Evolutionary conservation across 2,113 vertebrate species (phyloP), one percentile per base, ranked within the genome.

Genomic region (Caranx ignobilis): DNA sequence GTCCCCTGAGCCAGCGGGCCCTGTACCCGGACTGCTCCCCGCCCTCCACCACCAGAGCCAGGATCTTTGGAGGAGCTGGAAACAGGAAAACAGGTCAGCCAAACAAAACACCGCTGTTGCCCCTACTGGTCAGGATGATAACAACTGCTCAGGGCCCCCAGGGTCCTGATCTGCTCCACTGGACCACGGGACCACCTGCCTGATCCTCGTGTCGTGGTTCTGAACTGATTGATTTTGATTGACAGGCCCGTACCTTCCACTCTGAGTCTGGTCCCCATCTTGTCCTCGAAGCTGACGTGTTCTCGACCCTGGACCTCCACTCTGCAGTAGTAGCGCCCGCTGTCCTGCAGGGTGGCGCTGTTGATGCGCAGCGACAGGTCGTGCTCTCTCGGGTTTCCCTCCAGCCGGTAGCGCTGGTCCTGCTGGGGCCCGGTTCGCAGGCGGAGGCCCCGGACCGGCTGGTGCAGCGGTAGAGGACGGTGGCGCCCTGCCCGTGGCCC

Each of bases 351-450:
- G 76, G 91, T 86, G 72, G 95, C 92, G 55, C 94, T 94, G 90
- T 94, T 96, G 15, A 99, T 94, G 61, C 96, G 94, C 89, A 99
- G 94, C 0, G 97, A 97, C 73, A 99, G 94, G 92, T 98, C 97
- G 71, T 96, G 96, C 71, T 96, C 88, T 13, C 90, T 60, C 0
- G n/a, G n/a, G 87, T 97, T 97, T 1, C 98, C 98, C 32, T 97
- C 95, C 85, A 99, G 94, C 0, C 95, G 95, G 93, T 96, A 98
- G 37, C 96, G 96, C 87, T 94, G 96, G 87, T 96, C 97, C 92
- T 95, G 95, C 90, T 95, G 93, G 1, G 94, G 82, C 2, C 92
- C 0, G 96, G 93, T 75, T 92, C 95, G n/a, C 98, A 99, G 43
- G 92, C 81, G 21, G 95, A 93, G 0, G 93, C 91, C 75, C 89